Conservation (phyloP, 1,140 invertebrate genomes). For the Dryas iulia region DNA sequence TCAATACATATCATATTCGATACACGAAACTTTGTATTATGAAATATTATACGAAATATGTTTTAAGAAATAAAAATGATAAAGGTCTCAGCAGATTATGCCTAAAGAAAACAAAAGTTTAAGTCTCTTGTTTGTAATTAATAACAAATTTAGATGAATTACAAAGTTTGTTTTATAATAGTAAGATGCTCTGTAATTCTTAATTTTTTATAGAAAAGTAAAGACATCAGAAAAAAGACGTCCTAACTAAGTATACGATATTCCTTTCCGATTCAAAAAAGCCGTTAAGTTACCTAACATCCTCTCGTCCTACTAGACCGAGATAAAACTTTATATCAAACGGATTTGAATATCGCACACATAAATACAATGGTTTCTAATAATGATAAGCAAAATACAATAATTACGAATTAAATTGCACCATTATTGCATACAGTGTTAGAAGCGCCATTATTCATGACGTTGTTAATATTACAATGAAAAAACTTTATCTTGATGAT, state of each 20-base stretch:
- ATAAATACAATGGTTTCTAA: too few species aligned
- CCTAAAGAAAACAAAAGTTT: neutral
- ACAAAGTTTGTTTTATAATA: too few species aligned
- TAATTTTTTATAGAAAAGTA: too few species aligned
- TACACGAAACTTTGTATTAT: neutral
- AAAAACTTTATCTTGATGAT: conserved; percentile 58
- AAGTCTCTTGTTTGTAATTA: neutral
- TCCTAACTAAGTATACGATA: too few species aligned
- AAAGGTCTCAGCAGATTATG: neutral
- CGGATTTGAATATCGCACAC: too few species aligned
- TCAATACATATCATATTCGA: conserved; percentile 40
- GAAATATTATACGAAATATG: neutral
- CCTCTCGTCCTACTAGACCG: too few species aligned
- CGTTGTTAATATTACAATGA: conserved; percentile 50
- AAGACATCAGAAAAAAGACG: too few species aligned
- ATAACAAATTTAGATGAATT: too few species aligned
- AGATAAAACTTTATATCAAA: too few species aligned
- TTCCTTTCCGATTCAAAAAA: too few species aligned
- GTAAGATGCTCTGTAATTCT: too few species aligned
- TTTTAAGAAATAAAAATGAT: neutral
- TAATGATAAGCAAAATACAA: neutral
- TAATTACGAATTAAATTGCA: neutral
- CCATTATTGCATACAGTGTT: conserved; percentile 13
- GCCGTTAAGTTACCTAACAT: too few species aligned
- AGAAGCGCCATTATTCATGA: conserved; percentile 5